These are phyloP conservation scores for Conops quadrifasciatus DNA, from an alignment of 2,888 invertebrate genomes.

Conservation along the genomic window DNA sequence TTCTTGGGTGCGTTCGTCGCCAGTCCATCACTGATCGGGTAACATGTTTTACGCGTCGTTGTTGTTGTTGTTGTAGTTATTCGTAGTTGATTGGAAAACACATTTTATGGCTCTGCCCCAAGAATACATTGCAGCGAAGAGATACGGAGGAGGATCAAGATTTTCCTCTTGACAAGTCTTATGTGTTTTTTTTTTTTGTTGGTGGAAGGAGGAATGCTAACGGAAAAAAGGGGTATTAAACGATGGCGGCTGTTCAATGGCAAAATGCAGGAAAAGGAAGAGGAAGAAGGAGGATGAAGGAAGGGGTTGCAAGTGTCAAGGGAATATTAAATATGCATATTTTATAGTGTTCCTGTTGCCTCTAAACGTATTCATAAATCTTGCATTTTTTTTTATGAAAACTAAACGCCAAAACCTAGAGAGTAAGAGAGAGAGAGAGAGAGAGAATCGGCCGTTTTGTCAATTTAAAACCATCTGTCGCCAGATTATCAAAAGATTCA, in stretches of 20 bases:
- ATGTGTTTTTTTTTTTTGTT: neutral
- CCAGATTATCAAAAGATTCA: constrained; percentile 25
- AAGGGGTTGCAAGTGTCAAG: neutral
- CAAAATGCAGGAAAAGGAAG: neutral
- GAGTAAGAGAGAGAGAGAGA: no score
- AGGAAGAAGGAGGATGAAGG: neutral
- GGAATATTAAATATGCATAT: neutral
- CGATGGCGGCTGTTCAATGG: neutral
- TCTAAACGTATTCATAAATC: constrained; percentile 12
- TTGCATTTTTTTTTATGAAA: neutral
- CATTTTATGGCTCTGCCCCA: neutral
- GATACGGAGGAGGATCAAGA: neutral
- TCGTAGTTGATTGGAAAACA: neutral
- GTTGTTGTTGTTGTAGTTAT: neutral
- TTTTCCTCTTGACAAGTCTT: neutral
- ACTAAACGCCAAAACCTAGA: no score
- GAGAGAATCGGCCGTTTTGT: constrained; percentile 15
- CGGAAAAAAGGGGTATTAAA: neutral
- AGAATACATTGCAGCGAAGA: no score
- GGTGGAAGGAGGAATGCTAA: neutral
- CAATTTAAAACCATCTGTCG: constrained; percentile 36
- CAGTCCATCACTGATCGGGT: constrained; percentile 16
- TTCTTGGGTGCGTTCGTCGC: neutral
- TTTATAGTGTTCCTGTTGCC: neutral
- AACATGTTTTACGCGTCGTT: constrained; percentile 25